Evolutionary conservation across 1,140 invertebrate genomes (phyloP).

Genomic region (Caenorhabditis tropicalis): DNA sequence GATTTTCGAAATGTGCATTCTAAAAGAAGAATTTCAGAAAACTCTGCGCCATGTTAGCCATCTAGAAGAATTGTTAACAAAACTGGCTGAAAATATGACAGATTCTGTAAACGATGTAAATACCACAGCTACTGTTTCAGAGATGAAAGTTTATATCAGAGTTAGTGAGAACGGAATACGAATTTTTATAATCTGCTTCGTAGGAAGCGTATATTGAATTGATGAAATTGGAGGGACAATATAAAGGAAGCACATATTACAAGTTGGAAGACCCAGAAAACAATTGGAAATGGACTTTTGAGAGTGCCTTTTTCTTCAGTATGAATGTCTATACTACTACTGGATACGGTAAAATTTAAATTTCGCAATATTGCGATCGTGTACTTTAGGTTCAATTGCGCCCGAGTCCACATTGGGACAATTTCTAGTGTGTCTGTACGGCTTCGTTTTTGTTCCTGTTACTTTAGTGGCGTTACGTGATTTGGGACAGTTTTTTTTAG

Average conservation of each 20-base stretch:
- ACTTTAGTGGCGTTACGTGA: conserved; percentile 48
- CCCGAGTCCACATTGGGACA: conserved; percentile 13
- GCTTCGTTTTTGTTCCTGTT: conserved; percentile 47
- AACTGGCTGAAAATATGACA: not conserved
- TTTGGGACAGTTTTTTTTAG: conserved; percentile 49
- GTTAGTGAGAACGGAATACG: not conserved
- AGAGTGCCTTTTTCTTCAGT: conserved; percentile 49
- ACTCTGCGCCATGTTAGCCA: not conserved
- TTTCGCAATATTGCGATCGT: not conserved
- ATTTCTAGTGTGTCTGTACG: conserved; percentile 41
- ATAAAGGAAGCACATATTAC: conserved; percentile 46
- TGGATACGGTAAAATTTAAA: conserved; percentile 41
- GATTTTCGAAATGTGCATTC: no score
- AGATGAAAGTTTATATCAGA: conserved; percentile 18
- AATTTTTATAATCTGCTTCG: not conserved
- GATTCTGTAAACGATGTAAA: not conserved
- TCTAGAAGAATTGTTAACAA: not conserved
- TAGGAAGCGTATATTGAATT: conserved; percentile 34
- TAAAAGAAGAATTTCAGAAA: no score
- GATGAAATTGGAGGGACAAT: conserved; percentile 45
- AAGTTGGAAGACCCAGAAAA: conserved; percentile 33
- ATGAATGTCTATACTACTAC: conserved; percentile 52
- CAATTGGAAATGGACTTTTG: conserved; percentile 50
- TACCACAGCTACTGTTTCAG: not conserved
- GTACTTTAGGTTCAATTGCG: conserved; percentile 25